phyloP scores from a whole-genome alignment of 2,888 invertebrate genomes.

The Dioctria rufipes region DNA sequence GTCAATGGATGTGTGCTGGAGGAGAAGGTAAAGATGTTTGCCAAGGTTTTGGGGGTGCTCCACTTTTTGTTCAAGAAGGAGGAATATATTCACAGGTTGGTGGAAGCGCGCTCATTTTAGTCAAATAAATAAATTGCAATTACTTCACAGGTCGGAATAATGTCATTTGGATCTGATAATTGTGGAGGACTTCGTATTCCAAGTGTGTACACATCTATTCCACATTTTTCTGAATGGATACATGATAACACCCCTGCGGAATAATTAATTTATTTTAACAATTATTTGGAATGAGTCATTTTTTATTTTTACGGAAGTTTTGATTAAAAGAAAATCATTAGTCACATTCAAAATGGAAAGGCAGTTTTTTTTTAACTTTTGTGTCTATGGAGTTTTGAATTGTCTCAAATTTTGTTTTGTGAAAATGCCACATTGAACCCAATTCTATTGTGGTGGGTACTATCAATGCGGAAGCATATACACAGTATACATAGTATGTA shows the following conservation, averaged over 20 bases:
- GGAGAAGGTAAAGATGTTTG: conserved; percentile 85
- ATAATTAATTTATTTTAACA: conserved; percentile 58
- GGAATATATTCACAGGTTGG: conserved; percentile 78
- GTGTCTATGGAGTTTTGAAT: too few species aligned
- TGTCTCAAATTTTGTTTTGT: too few species aligned
- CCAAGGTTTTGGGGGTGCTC: conserved; percentile 85
- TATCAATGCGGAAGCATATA: too few species aligned
- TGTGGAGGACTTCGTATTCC: conserved; percentile 82
- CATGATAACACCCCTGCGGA: conserved; percentile 78
- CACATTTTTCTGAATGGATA: conserved; percentile 84
- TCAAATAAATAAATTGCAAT: conserved; percentile 39
- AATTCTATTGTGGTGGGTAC: too few species aligned
- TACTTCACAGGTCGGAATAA: conserved; percentile 78
- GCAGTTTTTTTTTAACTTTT: neutral
- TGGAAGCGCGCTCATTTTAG: neutral
- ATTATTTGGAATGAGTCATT: conserved; percentile 3
- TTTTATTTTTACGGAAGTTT: neutral
- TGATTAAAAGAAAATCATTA: too few species aligned
- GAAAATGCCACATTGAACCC: too few species aligned
- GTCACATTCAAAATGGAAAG: too few species aligned
- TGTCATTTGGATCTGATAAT: conserved; percentile 86
- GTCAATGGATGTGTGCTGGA: conserved; percentile 81
- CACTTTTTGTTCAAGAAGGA: conserved; percentile 77
- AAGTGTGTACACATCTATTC: conserved; percentile 83
- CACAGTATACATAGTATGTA: too few species aligned